These are phyloP conservation scores for Hucho hucho DNA, from an alignment of 2,113 vertebrate genomes.

Conservation along the genomic window DNA sequence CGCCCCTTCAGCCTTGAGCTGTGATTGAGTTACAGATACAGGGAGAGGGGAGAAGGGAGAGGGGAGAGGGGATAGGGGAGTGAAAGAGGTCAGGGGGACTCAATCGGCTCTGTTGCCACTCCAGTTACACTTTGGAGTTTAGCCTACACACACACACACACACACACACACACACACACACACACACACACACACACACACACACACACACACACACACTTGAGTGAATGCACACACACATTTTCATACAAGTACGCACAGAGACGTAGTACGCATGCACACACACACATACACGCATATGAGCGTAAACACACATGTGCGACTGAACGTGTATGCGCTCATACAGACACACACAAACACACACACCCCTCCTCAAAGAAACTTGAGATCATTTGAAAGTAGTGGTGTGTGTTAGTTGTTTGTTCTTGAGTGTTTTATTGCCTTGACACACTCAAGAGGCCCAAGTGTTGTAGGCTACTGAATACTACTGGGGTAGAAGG, in stretches of 20 bases:
- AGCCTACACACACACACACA: not conserved
- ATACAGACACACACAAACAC: constrained; percentile 9
- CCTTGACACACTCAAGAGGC: constrained; percentile 24
- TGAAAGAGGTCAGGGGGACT: constrained; percentile 70
- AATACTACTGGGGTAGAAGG: not conserved
- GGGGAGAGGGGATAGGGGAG: too few relatives aligned
- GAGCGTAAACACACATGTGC: not conserved
- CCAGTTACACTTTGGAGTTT: constrained; percentile 48
- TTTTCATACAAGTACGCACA: too few relatives aligned
- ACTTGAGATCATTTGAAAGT: constrained; percentile 56
- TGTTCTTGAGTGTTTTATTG: constrained; percentile 13
- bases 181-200: not conserved
- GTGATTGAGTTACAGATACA: constrained; percentile 81
- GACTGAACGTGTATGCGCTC: not conserved
- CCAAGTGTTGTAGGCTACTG: not conserved
- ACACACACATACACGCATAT: not conserved
- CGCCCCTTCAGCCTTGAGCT: constrained; percentile 64
- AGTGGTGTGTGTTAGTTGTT: constrained; percentile 2
- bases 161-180: not conserved
- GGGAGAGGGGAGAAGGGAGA: constrained; percentile 61
- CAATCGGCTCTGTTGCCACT: constrained; percentile 69
- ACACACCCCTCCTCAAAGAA: constrained; percentile 36
- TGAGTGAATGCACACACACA: not conserved
- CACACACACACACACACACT: not conserved
- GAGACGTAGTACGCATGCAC: constrained; percentile 20